Evolutionary conservation across 2,888 invertebrate species (phyloP).

Genomic region (Aspidiotus rigidus): DNA sequence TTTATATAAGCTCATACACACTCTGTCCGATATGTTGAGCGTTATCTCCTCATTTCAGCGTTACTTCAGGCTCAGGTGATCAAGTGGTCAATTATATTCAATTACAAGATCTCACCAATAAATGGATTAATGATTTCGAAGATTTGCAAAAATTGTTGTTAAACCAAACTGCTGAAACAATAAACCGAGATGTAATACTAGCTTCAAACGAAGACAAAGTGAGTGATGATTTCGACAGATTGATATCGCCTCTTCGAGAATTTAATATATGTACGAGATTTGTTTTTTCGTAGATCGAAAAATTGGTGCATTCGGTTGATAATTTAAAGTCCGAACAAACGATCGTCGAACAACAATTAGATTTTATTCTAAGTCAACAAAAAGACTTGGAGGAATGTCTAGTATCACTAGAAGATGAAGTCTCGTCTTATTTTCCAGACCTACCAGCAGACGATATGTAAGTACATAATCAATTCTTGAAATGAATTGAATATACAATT

Average conservation of each 20-base stretch:
- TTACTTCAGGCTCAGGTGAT: conserved; percentile 1
- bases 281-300: conserved; percentile 18
- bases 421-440: conserved; percentile 26
- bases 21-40: not conserved
- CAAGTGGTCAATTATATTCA: conserved; percentile 22
- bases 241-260: not conserved
- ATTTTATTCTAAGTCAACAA: conserved; percentile 27
- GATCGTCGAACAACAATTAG: conserved; percentile 26
- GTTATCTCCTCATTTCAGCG: not conserved
- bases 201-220: conserved; percentile 25
- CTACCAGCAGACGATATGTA: conserved; percentile 28
- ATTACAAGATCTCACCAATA: conserved; percentile 15
- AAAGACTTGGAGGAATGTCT: conserved; percentile 28
- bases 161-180: conserved; percentile 22
- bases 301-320: conserved; percentile 17
- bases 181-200: conserved; percentile 20
- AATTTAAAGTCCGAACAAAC: conserved; percentile 24
- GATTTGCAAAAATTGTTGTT: conserved; percentile 24
- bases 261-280: not conserved
- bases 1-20: not conserved
- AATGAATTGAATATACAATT: too few species aligned
- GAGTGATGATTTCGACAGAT: not conserved
- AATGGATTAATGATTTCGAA: conserved; percentile 23
- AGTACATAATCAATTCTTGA: not conserved
- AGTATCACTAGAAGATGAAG: conserved; percentile 20